Evolutionary conservation across 2,113 vertebrate species (phyloP).

Genomic region (Tringa solitaria): DNA sequence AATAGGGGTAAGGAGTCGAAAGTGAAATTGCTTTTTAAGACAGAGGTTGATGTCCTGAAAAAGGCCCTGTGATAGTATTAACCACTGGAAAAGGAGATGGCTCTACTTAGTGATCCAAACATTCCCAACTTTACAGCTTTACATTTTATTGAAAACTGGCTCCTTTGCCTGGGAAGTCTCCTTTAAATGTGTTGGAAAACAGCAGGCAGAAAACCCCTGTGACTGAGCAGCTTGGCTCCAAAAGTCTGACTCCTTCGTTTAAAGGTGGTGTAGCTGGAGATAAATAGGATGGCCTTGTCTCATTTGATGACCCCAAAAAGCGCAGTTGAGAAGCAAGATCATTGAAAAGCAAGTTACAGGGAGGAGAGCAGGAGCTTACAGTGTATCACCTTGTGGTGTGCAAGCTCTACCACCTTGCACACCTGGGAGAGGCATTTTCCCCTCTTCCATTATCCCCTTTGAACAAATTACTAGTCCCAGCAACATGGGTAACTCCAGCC

Average conservation of each 20-base stretch:
- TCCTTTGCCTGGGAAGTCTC: background rate
- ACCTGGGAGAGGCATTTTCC: background rate
- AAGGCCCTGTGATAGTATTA: background rate
- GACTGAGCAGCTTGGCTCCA: background rate
- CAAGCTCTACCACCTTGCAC: background rate
- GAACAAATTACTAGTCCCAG: background rate
- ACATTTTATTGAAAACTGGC: background rate
- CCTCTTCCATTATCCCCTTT: background rate
- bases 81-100: background rate
- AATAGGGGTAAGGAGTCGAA: background rate
- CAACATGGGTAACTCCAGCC: background rate
- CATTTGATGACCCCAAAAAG: background rate
- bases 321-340: background rate
- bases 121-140: background rate
- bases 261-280: background rate
- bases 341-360: background rate
- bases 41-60: background rate
- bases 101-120: background rate
- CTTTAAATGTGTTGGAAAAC: background rate
- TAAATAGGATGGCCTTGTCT: background rate
- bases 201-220: background rate
- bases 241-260: background rate
- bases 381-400: background rate
- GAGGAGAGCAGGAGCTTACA: background rate
- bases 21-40: background rate